Evolutionary conservation across 1,140 invertebrate species (phyloP).

Genomic region (fruit fly (Drosophila melanogaster)): DNA sequence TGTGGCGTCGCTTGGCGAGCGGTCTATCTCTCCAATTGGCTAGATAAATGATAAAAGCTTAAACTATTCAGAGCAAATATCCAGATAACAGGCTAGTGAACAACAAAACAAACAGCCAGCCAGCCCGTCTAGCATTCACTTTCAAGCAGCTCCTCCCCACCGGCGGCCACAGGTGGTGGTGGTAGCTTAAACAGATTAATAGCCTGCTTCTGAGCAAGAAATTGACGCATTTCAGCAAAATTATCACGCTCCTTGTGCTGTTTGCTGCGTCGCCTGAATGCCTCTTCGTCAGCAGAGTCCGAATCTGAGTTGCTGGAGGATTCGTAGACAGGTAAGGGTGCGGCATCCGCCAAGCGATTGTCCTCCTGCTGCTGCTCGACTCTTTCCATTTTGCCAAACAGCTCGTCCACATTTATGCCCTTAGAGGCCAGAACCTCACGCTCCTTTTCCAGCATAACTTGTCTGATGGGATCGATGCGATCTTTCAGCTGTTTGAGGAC

Average conservation of each 20-base stretch:
- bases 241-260: slow-evolving; percentile 79
- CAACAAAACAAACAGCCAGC: slow-evolving; percentile 3
- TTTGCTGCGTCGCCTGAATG: slow-evolving; percentile 58
- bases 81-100: slow-evolving; percentile 33
- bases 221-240: slow-evolving; percentile 83
- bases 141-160: slow-evolving; percentile 74
- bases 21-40: slow-evolving; percentile 43
- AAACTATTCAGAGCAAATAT: slow-evolving; percentile 7
- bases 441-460: slow-evolving; percentile 82
- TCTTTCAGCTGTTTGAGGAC: slow-evolving; percentile 79
- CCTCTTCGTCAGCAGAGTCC: slow-evolving; percentile 64
- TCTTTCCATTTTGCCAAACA: slow-evolving; percentile 60
- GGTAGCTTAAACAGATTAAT: slow-evolving; percentile 70
- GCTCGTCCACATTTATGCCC: slow-evolving; percentile 80
- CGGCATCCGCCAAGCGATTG: slow-evolving; percentile 53
- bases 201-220: slow-evolving; percentile 76
- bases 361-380: slow-evolving; percentile 44
- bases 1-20: slow-evolving; percentile 14
- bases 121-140: slow-evolving; percentile 67
- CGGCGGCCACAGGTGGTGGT: slow-evolving; percentile 21
- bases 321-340: slow-evolving; percentile 7
- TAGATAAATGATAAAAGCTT: slow-evolving; percentile 36
- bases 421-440: slow-evolving; percentile 75
- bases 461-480: slow-evolving; percentile 81
- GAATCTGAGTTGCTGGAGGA: slow-evolving; percentile 48